Evolutionary conservation across 2,113 vertebrate species (phyloP).

Genomic region (Hippocampus comes): DNA sequence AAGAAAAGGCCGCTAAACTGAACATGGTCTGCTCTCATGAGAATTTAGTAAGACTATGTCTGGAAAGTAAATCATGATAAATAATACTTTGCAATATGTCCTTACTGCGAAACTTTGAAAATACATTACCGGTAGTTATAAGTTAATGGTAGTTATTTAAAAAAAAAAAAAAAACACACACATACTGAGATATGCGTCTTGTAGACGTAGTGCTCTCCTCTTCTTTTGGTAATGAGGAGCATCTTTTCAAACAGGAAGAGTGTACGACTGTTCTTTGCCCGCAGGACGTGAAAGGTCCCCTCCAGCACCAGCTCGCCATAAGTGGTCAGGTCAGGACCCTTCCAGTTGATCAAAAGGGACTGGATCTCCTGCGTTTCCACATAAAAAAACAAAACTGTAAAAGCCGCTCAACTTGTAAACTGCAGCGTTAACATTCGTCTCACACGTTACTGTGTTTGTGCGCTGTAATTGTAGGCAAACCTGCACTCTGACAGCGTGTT

Average conservation of each 20-base stretch:
- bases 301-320: conserved; percentile 93
- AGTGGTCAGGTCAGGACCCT: conserved; percentile 88
- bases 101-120: too few relatives aligned
- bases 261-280: conserved; percentile 85
- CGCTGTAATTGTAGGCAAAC: conserved; percentile 56
- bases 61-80: not conserved
- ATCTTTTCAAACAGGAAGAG: conserved; percentile 93
- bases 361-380: conserved; percentile 85
- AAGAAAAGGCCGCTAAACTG: not conserved
- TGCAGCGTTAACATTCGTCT: not conserved
- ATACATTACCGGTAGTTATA: too few relatives aligned
- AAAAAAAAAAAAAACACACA: conserved; percentile 2
- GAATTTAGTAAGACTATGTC: not conserved
- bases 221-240: conserved; percentile 89
- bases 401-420: not conserved
- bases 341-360: conserved; percentile 93
- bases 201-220: conserved; percentile 89
- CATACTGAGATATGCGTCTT: conserved; percentile 88
- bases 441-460: not conserved
- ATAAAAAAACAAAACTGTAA: not conserved
- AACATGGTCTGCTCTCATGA: not conserved
- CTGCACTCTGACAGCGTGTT: conserved; percentile 93
- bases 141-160: not conserved
- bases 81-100: too few relatives aligned
- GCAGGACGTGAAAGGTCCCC: conserved; percentile 87